A percentile compares a stretch with the other conserved stretches of the same genome.
Conservation (phyloP, 2,888 invertebrate genomes). For the Drosophila atripex region DNA sequence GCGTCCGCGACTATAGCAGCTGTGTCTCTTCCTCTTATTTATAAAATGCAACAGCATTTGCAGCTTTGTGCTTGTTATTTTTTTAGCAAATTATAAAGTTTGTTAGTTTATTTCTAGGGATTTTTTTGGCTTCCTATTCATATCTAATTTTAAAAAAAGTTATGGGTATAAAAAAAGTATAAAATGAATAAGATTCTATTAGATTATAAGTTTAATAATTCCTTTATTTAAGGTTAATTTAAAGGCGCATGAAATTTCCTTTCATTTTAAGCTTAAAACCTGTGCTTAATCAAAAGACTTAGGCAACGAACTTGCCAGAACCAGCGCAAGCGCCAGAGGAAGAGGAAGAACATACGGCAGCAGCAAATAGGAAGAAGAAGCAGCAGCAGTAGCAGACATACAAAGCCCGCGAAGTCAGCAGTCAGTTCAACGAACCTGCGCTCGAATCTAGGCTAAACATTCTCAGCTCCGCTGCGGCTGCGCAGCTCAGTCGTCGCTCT, state of each 20-base stretch:
- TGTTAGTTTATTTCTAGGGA: neutral
- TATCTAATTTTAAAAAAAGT: too few species aligned
- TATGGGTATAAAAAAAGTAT: too few species aligned
- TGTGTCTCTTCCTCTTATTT: conserved; percentile 11
- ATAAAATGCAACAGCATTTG: conserved; percentile 26
- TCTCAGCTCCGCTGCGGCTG: conserved; percentile 71
- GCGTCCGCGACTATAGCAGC: conserved; percentile 2
- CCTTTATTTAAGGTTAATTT: neutral
- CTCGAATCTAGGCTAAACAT: conserved; percentile 84
- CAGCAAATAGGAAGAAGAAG: conserved; percentile 18
- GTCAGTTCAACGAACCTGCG: conserved; percentile 83
- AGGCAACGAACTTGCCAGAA: conserved; percentile 71
- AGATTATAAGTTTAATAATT: neutral
- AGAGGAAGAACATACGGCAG: conserved; percentile 14
- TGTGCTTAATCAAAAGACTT: conserved; percentile 67
- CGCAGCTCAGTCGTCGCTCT: conserved; percentile 9
- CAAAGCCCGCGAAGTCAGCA: conserved; percentile 35
- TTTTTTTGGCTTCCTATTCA: neutral
- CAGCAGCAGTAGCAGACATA: conserved; percentile 25
- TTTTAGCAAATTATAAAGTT: neutral
- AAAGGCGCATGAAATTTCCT: conserved; percentile 4
- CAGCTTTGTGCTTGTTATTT: conserved; percentile 37
- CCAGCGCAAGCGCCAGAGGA: conserved; percentile 15
- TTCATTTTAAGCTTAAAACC: conserved; percentile 60
- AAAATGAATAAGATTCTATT: too few species aligned